A percentile compares a stretch with the other conserved stretches of the same genome.
These are phyloP conservation scores for Drosophila albomicans DNA, from an alignment of 1,140 invertebrate genomes.

Conservation along the genomic window DNA sequence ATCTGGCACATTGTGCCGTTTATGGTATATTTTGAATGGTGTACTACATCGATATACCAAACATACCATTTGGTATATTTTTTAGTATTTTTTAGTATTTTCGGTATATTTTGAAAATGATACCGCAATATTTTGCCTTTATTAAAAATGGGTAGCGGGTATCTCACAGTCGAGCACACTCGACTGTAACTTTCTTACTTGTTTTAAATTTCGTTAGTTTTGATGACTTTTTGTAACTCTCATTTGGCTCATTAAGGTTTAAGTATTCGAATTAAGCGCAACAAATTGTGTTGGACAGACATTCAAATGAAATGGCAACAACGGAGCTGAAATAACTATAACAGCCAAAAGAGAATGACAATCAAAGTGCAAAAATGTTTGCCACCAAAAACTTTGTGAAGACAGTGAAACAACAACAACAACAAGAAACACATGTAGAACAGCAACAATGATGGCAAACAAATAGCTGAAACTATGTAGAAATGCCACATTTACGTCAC, in stretches of 20 bases:
- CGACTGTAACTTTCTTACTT: no score
- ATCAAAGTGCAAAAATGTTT: conserved; percentile 69
- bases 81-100: no score
- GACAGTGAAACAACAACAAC: conserved; percentile 45
- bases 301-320: conserved; percentile 56
- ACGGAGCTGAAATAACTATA: conserved; percentile 7
- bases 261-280: conserved; percentile 39
- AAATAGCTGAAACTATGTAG: conserved; percentile 55
- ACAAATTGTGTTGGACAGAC: conserved; percentile 48
- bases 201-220: not conserved
- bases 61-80: no score
- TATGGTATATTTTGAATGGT: no score
- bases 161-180: no score
- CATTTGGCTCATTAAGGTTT: conserved; percentile 16
- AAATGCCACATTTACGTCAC: conserved; percentile 78
- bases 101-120: no score
- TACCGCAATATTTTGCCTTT: no score
- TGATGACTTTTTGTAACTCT: not conserved
- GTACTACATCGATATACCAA: no score
- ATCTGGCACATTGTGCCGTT: no score
- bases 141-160: no score
- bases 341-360: conserved; percentile 43
- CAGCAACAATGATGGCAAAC: conserved; percentile 19
- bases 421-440: conserved; percentile 10
- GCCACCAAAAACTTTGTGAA: conserved; percentile 55